Conservation (phyloP, 2,113 vertebrate genomes). For the Acanthisitta chloris region DNA sequence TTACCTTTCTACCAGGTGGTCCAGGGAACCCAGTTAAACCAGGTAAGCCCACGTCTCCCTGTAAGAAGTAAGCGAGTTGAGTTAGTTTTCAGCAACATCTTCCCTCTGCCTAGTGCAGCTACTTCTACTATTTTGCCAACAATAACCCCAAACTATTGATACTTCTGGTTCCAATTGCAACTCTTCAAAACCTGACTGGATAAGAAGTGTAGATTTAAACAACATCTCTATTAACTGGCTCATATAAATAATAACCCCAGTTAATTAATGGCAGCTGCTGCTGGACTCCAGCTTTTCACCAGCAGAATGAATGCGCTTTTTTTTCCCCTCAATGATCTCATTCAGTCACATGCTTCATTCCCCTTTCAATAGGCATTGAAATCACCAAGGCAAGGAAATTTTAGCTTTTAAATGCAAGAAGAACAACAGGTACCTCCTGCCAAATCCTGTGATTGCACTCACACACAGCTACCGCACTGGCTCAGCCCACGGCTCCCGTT, state of each 20-base stretch:
- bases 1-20: constrained; percentile 88
- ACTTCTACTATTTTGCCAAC: background rate
- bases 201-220: background rate
- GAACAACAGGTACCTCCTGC: constrained; percentile 14
- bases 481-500: background rate
- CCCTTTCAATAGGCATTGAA: constrained; percentile 12
- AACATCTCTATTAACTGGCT: constrained; percentile 15
- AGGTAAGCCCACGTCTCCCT: constrained; percentile 86
- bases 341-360: background rate
- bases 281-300: background rate
- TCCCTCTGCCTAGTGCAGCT: background rate
- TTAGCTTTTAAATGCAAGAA: background rate
- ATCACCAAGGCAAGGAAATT: background rate
- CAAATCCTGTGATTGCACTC: background rate
- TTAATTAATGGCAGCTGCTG: constrained; percentile 49
- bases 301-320: constrained; percentile 6
- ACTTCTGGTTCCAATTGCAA: background rate
- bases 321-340: background rate
- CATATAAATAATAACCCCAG: constrained; percentile 27
- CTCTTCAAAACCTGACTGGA: background rate
- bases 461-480: background rate
- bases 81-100: background rate
- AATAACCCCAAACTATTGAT: background rate
- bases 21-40: constrained; percentile 85
- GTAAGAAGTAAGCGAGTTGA: constrained; percentile 44